Conservation (phyloP, 64 coral and sea anemone genomes). For the Catalaphyllia jardinei region DNA sequence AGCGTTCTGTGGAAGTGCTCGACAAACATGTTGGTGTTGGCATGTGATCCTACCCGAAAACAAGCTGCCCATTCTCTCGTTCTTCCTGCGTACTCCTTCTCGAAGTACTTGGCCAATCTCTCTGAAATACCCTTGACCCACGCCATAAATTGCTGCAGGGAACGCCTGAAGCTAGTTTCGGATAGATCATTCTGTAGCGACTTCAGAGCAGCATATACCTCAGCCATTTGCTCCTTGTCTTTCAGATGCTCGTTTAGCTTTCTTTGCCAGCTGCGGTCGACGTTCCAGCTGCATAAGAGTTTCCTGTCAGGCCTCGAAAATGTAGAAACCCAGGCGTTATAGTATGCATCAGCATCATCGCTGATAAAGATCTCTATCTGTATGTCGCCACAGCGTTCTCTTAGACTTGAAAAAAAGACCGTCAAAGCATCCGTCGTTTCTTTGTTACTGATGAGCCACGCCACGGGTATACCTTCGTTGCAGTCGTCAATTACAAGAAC, state of each 20-base stretch:
- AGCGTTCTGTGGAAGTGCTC: not conserved
- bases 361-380: conserved; percentile 16
- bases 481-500: no score
- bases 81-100: not conserved
- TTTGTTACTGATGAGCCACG: no score
- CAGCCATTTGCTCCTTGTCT: not conserved
- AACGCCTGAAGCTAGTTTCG: not conserved
- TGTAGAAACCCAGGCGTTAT: conserved; percentile 23
- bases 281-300: conserved; percentile 20
- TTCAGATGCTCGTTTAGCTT: not conserved
- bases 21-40: conserved; percentile 43
- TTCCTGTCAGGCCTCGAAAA: conserved; percentile 28
- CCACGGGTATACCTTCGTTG: no score
- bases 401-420: no score
- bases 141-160: not conserved
- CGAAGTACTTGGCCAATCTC: conserved; percentile 2
- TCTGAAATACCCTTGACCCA: not conserved
- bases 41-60: not conserved
- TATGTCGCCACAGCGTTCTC: not conserved
- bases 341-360: conserved; percentile 30
- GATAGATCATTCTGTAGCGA: not conserved
- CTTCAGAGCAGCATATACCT: not conserved
- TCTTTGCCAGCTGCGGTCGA: conserved; percentile 8
- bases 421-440: no score
- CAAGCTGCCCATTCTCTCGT: conserved; percentile 3